These are phyloP conservation scores for Cheilosia vulpina DNA, from an alignment of 2,888 invertebrate genomes.

Conservation along the genomic window DNA sequence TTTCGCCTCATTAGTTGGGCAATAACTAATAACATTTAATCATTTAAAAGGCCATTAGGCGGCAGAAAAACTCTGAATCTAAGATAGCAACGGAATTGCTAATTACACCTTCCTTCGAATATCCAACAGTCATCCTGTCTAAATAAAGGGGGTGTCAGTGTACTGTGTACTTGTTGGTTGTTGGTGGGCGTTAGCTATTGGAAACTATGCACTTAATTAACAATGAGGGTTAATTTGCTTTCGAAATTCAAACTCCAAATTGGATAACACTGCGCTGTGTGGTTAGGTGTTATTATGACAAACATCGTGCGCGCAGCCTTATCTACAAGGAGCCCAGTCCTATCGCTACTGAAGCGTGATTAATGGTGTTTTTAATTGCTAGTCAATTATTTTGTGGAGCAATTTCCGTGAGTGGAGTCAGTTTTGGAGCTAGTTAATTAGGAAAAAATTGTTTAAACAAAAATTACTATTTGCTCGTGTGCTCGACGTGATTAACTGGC, in stretches of 20 bases:
- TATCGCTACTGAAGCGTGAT: conserved; percentile 60
- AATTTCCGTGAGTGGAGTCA: conserved; percentile 52
- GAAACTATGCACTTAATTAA: conserved; percentile 27
- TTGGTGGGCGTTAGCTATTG: conserved; percentile 34
- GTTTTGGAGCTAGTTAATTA: conserved; percentile 36
- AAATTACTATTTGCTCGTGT: conserved; percentile 17
- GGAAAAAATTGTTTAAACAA: not conserved
- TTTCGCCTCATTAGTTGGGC: conserved; percentile 72
- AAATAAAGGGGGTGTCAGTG: not conserved
- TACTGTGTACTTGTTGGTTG: conserved; percentile 1
- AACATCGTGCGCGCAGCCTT: conserved; percentile 23
- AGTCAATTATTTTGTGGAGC: conserved; percentile 58
- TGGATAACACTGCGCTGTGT: conserved; percentile 1
- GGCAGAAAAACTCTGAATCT: conserved; percentile 14
- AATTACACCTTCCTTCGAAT: conserved; percentile 20
- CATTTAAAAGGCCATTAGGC: conserved; percentile 72
- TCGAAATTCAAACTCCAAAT: conserved; percentile 9
- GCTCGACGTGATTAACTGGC: conserved; percentile 24
- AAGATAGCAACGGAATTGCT: conserved; percentile 44
- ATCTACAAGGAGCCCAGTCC: conserved; percentile 23
- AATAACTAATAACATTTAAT: conserved; percentile 62
- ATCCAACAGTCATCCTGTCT: conserved; percentile 17
- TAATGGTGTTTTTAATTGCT: conserved; percentile 65
- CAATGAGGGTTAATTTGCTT: conserved; percentile 39
- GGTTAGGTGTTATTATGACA: conserved; percentile 54